Percentiles rank a stretch among this genome's conserved stretches.
These are phyloP conservation scores for Macropus fuliginosus DNA, from an alignment of 2,797 vertebrate species.

Conservation along the genomic window DNA sequence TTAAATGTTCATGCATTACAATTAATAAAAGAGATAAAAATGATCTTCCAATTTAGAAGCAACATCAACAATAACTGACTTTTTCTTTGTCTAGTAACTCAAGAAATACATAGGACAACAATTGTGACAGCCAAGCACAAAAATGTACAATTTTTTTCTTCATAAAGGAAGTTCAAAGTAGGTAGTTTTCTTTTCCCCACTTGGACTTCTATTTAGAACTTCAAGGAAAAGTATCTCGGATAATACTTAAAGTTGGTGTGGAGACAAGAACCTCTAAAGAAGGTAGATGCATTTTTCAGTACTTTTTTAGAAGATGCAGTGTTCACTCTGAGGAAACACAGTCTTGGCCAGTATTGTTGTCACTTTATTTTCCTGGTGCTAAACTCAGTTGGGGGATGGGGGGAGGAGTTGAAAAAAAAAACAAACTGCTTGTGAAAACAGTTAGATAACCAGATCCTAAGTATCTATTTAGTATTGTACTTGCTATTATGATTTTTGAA, in stretches of 20 bases:
- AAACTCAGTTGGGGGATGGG: not conserved
- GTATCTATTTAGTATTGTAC: not conserved
- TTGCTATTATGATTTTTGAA: not conserved
- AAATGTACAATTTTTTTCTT: not conserved
- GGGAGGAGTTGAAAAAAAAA: constrained; percentile 37
- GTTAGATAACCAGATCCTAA: not conserved
- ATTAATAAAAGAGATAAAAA: constrained; percentile 2
- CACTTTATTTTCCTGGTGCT: not conserved
- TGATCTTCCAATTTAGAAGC: constrained; percentile 5
- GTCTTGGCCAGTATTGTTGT: not conserved
- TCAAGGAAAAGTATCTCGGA: not conserved
- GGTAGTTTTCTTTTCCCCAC: not conserved
- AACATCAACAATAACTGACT: not conserved
- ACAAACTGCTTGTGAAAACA: constrained; percentile 1
- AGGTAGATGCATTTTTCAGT: not conserved
- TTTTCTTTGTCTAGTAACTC: not conserved
- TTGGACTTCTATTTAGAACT: not conserved
- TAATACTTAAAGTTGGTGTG: not conserved
- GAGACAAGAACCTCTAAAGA: not conserved
- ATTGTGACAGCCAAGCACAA: not conserved
- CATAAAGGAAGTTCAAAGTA: not conserved
- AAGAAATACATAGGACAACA: not conserved
- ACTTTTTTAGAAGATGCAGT: not conserved
- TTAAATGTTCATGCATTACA: not conserved
- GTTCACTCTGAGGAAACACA: not conserved